Evolutionary conservation across 2,888 invertebrate species (phyloP).

Genomic region (Cancer borealis): DNA sequence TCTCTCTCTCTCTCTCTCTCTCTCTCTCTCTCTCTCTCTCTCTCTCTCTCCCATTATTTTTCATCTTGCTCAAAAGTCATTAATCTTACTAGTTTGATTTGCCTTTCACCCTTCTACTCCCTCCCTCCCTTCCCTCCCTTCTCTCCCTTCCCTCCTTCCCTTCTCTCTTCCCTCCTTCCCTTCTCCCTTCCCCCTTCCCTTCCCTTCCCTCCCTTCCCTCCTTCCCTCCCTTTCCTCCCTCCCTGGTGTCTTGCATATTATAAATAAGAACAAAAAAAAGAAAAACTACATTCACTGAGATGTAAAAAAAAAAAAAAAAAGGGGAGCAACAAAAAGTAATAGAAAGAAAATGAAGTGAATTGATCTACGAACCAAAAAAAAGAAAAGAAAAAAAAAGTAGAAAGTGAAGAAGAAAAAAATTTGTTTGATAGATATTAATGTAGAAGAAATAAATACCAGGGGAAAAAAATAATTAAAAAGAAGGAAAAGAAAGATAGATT

Average conservation of each 20-base stretch:
- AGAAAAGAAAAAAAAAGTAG: neutral
- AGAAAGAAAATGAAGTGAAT: neutral
- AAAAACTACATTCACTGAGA: neutral
- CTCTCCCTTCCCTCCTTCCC: no score
- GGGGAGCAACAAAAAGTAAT: neutral
- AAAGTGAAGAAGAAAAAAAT: no score
- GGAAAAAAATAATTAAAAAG: neutral
- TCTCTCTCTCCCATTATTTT: constrained; percentile 9
- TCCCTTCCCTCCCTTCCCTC: no score
- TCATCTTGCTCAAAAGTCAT: neutral
- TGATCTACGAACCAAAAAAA: neutral
- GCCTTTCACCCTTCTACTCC: no score
- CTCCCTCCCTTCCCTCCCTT: no score
- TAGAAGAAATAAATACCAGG: no score
- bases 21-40: constrained; percentile 20
- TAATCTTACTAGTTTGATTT: neutral
- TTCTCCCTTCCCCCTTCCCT: neutral
- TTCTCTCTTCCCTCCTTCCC: neutral
- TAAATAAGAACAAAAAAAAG: neutral
- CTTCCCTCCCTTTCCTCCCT: neutral
- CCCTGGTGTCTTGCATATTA: neutral
- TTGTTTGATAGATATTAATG: no score
- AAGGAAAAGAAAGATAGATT: neutral
- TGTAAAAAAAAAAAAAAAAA: neutral
- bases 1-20: constrained; percentile 20